A percentile compares a stretch with the other conserved stretches of the same genome.
These are phyloP conservation scores for Nothobranchius furzeri DNA, from an alignment of 2,113 vertebrate genomes.

Conservation along the genomic window DNA sequence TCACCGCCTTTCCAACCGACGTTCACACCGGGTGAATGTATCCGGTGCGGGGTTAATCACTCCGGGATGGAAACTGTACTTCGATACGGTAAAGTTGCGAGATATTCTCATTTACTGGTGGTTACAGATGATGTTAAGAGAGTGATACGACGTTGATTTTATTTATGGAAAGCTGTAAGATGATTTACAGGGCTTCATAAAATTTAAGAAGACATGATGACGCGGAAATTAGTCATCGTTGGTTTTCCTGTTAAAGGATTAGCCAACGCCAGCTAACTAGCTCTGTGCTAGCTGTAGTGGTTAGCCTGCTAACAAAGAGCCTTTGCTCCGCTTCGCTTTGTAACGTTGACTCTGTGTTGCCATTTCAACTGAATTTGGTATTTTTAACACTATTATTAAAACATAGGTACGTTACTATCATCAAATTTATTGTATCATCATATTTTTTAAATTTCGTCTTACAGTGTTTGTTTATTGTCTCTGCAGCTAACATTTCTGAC, in stretches of 20 bases:
- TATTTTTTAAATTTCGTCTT: neutral
- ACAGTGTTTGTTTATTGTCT: neutral
- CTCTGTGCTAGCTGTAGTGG: slow-evolving; percentile 38
- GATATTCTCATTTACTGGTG: neutral
- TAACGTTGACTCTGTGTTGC: slow-evolving; percentile 43
- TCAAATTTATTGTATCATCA: neutral
- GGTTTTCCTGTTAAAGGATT: slow-evolving; percentile 44
- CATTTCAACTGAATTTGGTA: slow-evolving; percentile 25
- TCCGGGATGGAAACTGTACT: slow-evolving; percentile 26
- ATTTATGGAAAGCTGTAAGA: neutral
- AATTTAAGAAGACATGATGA: slow-evolving; percentile 35
- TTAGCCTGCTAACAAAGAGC: slow-evolving; percentile 77
- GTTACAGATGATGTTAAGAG: too few species aligned
- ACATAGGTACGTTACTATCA: neutral
- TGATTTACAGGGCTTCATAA: neutral
- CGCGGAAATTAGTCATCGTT: slow-evolving; percentile 35
- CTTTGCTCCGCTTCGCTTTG: slow-evolving; percentile 59
- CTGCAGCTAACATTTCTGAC: slow-evolving; percentile 18
- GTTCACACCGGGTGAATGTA: slow-evolving; percentile 31
- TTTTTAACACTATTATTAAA: neutral
- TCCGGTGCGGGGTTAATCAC: slow-evolving; percentile 22
- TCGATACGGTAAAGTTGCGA: slow-evolving; percentile 17
- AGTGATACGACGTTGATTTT: neutral
- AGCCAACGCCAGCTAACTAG: slow-evolving; percentile 61
- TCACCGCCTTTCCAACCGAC: slow-evolving; percentile 41